Conservation (phyloP, 1,140 invertebrate genomes). For the Atopsyche davidsoni region DNA sequence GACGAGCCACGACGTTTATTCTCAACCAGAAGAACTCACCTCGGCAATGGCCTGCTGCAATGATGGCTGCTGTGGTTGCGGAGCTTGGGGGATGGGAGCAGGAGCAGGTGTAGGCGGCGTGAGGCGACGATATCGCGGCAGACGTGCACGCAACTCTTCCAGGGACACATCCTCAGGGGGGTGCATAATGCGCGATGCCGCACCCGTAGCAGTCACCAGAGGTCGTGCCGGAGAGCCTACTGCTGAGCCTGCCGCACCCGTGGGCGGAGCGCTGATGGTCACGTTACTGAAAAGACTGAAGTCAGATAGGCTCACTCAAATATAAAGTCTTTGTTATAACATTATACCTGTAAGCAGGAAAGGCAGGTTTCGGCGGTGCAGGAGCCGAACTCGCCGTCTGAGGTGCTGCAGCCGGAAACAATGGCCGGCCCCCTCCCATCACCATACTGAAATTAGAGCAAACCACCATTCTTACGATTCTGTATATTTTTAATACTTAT, state of each 20-base stretch:
- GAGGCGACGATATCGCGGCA: constrained; percentile 64
- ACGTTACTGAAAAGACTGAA: constrained; percentile 47
- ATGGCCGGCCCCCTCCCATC: constrained; percentile 56
- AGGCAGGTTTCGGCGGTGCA: constrained; percentile 63
- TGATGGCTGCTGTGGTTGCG: constrained; percentile 41
- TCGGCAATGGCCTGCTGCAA: constrained; percentile 43
- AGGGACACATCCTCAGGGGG: constrained; percentile 90
- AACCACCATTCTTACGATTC: too few relatives aligned
- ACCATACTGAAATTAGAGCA: constrained; percentile 57
- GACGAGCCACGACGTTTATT: too few relatives aligned
- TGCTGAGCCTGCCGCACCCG: constrained; percentile 45
- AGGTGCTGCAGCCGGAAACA: constrained; percentile 69
- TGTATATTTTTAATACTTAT: constrained; percentile 8
- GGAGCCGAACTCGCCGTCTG: constrained; percentile 54
- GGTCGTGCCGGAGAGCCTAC: constrained; percentile 58
- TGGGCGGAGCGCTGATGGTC: constrained; percentile 64
- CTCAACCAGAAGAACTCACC: too few relatives aligned
- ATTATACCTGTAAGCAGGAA: constrained; percentile 68
- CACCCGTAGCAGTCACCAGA: constrained; percentile 71
- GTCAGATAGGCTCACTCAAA: not conserved
- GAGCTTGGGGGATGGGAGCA: constrained; percentile 60
- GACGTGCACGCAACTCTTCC: constrained; percentile 77
- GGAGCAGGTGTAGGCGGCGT: constrained; percentile 28
- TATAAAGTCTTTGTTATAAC: constrained; percentile 1
- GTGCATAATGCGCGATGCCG: constrained; percentile 88